Evolutionary conservation across 2,888 invertebrate species (phyloP).

Genomic region (Leucozona laternaria): DNA sequence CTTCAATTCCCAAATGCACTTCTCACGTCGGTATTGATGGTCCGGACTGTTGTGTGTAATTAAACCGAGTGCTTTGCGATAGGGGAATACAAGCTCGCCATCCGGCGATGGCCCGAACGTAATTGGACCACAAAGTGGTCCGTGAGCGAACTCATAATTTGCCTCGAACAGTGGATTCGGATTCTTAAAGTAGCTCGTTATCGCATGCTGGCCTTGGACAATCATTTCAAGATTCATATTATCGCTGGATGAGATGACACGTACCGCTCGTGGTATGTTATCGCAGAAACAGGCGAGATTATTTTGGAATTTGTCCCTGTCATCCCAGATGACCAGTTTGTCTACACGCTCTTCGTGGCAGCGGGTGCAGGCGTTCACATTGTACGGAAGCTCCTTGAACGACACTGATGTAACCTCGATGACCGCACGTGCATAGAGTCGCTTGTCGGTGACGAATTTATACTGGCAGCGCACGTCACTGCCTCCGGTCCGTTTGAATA

Average conservation of each 20-base stretch:
- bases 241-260: conserved; percentile 91
- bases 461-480: conserved; percentile 92
- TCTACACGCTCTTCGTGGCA: conserved; percentile 95
- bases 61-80: conserved; percentile 90
- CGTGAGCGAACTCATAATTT: conserved; percentile 94
- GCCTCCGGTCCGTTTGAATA: conserved; percentile 91
- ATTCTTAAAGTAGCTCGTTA: conserved; percentile 94
- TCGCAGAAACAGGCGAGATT: conserved; percentile 91
- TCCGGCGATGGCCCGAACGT: conserved; percentile 91
- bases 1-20: conserved; percentile 92
- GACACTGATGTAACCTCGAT: conserved; percentile 90
- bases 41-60: conserved; percentile 81
- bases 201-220: conserved; percentile 93
- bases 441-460: conserved; percentile 92
- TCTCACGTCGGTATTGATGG: conserved; percentile 84
- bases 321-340: conserved; percentile 92
- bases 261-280: conserved; percentile 86
- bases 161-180: conserved; percentile 93
- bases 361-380: conserved; percentile 91
- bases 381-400: conserved; percentile 93
- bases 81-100: conserved; percentile 94
- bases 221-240: conserved; percentile 92
- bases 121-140: conserved; percentile 93
- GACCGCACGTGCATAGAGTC: conserved; percentile 92
- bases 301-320: conserved; percentile 87